Evolutionary conservation across 2,797 vertebrate species (phyloP), one percentile per base, ranked within the genome.

Genomic region (Paramormyrops hopkinsi): DNA sequence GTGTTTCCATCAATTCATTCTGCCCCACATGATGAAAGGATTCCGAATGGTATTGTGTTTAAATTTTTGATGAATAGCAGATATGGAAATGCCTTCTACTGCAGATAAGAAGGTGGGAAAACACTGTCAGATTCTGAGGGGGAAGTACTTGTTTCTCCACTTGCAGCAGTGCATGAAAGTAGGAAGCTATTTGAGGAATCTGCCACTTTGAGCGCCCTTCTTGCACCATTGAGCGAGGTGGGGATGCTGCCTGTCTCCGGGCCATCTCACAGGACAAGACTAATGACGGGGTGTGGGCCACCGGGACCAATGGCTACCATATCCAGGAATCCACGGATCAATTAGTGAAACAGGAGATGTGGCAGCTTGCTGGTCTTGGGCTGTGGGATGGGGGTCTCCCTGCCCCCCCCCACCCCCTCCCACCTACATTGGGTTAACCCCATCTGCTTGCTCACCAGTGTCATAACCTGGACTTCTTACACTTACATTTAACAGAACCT

Each of bases 131-230:
- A 93, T 92, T 92, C 92, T 91, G 91, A 93, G 91, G 91, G 65
- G 82, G 89, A 94, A 94, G 94, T 4, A 91, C 92, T 94, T 91
- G 91, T 94, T 93, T 93, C 94, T 96, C 94, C 92, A 93, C 95
- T 5, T 92, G 95, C 96, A 96, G 91, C 90, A 94, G 95, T 94
- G 94, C 96, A 95, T 96, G 96, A 95, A 96, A 97, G 97, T 95
- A 94, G 95, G 95, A 96, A 97, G 94, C 95, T 93, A 96, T 97
- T 95, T 95, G 94, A 96, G 95, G 97, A 97, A 97, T 96, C 95
- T 94, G 89, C 92, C 93, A 93, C 94, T 94, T 94, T 94, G 94
- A 94, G 89, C 91, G 90, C 92, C 91, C 92, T 93, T 91, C 91
- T 92, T 91, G 87, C 93, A 91, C 93, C 94, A 95, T 91, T 94